Evolutionary conservation across 2,797 vertebrate genomes (phyloP), one percentile per base, ranked within the genome.

Genomic region (Heliangelus exortis): DNA sequence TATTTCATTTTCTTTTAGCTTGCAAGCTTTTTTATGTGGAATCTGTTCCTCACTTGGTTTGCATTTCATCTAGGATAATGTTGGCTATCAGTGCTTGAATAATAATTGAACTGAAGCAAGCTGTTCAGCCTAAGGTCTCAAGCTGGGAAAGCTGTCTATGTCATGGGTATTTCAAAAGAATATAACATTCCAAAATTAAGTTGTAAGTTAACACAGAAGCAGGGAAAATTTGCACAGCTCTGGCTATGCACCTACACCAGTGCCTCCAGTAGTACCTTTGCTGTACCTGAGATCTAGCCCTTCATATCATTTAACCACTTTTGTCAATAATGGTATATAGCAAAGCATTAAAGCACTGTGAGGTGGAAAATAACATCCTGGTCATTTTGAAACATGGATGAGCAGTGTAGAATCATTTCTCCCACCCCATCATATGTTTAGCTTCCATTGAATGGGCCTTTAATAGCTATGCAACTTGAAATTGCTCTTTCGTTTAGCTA

Each of bases 1-100:
- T 77, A 94, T 97, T 97, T 96, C 57, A 96, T 97, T 97, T 96
- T 96, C 94, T 97, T 93, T 96, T 84, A 81, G 84, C 68, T 92
- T 81, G 10, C 19, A 74, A 84, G 72, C 58, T 58, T 88, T 87
- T 92, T 89, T 63, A 59, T 88, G 76, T 75, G 33, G 87, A 94
- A 92, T 87, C 82, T 90, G 72, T 91, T 96, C 97, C 96, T 94
- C 93, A 85, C 86, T 93, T 93, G 75, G 47, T 95, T 94, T 96
- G 89, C 87, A 93, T 96, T 96, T 97, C 84, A 94, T 94, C 89
- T 85, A 77, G 92, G 86, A 89, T 92, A 92, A 87, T 92, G 79
- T 57, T 90, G 88, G 87, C 83, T 92, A 95, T 96, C 81, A 83
- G 84, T 82, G 45, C 78, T 87, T 96, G 87, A 93, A 94, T 96